Evolutionary conservation across 2,888 invertebrate species (phyloP), one percentile per base, ranked within the genome.

Genomic region (Nasonovia ribisnigri): DNA sequence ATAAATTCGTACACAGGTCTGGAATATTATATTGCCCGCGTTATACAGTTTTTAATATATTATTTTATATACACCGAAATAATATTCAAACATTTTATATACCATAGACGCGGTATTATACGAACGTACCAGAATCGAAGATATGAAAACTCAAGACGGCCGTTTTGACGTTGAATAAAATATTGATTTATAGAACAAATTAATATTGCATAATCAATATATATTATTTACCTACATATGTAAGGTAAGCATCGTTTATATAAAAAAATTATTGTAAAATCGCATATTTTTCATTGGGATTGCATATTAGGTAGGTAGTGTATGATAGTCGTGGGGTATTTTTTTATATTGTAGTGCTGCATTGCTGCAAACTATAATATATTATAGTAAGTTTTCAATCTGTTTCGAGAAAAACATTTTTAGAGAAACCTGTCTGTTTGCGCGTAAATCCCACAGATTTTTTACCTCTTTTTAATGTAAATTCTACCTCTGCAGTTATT

Each of bases 21-120:
- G 26, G 16, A 36, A 36, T 77, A 77, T 42, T 77, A 42, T 20
- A 36, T 77, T 36, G 8, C 36, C 77, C 16, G 8, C 8, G 8
- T 77, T 67, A 5, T 16, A 67, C 6, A 13, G 67, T 67, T 67
- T 24, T 36, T 77, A 77, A 77, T 36, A 77, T 77, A 77, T 36
- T n/a, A 48, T 87, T 87, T 87, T 87, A 36, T 87, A 36, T 87
- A n/a, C 48, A 87, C 16, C 24, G 20, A 87, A 51, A 87, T 48
- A 87, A 48, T 87, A 20, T 87, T 87, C 6, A 87, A 87, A n/a
- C 20, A 48, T 77, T 20, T 20, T 20, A 77, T 36, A 24, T 36
- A 77, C 26, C 67, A 10, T 20, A 36, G n/a, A n/a, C 8, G 5
- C 4, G 13, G 20, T 77, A 77, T 24, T 77, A 20, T 20, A 54